Percentiles rank a stretch among this genome's conserved stretches.
phyloP scores from a whole-genome alignment of 2,888 invertebrate genomes.

The Papilio gigon region DNA sequence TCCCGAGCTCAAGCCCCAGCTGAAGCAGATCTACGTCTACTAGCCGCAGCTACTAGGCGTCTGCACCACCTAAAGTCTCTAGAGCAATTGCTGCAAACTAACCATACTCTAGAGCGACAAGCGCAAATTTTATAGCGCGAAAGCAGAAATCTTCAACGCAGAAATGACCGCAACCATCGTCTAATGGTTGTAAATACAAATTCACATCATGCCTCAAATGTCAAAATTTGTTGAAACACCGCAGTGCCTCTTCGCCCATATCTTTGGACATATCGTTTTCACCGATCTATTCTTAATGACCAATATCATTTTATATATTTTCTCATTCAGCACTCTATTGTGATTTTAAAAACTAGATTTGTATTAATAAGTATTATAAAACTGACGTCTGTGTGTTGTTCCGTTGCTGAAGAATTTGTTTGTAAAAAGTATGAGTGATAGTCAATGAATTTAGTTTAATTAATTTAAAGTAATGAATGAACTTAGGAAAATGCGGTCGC shows the following conservation, averaged over 20 bases:
- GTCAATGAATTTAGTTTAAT: slow-evolving; percentile 80
- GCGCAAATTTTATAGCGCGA: slow-evolving; percentile 58
- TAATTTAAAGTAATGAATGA: slow-evolving; percentile 80
- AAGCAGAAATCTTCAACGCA: slow-evolving; percentile 74
- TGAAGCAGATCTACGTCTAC: slow-evolving; percentile 94
- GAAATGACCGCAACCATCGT: slow-evolving; percentile 65
- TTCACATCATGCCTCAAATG: slow-evolving; percentile 76
- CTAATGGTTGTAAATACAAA: slow-evolving; percentile 67
- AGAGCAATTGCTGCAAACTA: slow-evolving; percentile 36
- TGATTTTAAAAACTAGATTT: slow-evolving; percentile 77
- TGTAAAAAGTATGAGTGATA: slow-evolving; percentile 77
- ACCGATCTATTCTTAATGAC: slow-evolving; percentile 78
- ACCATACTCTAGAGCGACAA: slow-evolving; percentile 39
- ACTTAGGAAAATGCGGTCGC: slow-evolving; percentile 81
- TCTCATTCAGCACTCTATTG: slow-evolving; percentile 76
- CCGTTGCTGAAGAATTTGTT: slow-evolving; percentile 65
- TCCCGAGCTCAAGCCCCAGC: slow-evolving; percentile 92
- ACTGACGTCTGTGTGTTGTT: slow-evolving; percentile 73
- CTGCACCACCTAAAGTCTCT: slow-evolving; percentile 48
- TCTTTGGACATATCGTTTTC: slow-evolving; percentile 78
- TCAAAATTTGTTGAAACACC: slow-evolving; percentile 67
- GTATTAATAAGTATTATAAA: slow-evolving; percentile 83
- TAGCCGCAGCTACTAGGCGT: slow-evolving; percentile 62
- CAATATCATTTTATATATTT: slow-evolving; percentile 68
- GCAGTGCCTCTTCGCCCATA: slow-evolving; percentile 65